Evolutionary conservation across 2,113 vertebrate species (phyloP), one percentile per base, ranked within the genome.

Genomic region (Brienomyrus longianalis): DNA sequence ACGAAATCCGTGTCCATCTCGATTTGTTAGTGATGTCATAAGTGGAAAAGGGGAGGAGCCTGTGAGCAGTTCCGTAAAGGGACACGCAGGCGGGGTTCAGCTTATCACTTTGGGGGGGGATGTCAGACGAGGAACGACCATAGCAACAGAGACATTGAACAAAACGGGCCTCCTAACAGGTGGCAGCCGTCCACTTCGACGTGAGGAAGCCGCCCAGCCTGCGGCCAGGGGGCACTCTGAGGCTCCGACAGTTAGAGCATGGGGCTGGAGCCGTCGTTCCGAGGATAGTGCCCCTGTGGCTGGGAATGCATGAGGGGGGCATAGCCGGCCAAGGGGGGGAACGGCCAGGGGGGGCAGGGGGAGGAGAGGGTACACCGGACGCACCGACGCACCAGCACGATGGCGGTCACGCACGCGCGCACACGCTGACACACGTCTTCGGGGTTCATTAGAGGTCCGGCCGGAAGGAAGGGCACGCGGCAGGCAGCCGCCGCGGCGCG

Each of bases 241-340:
- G 77, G 51, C 19, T 19, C 23, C 6, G 31, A 17, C 45, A 50
- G 90, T 93, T 94, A 96, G 95, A 94, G 96, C 94, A 95, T 86
- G 56, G 91, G 83, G 43, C 92, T 93, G 0, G 91, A 85, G 39
- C 80, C 93, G 7, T 93, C 91, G 48, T 93, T 94, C 91, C 94
- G 94, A 90, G 96, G 97, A 94, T 96, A 97, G 93, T 96, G 97
- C 0, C 95, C 94, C 89, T 97, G 96, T 91, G 98, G 93, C 59
- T 98, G 96, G 86, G 94, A 96, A 95, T 98, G 96, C 97, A 97
- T 96, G 91, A 97, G 97, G 92, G 97, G 95, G 51, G 97, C 92
- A 74, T 96, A 97, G 90, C 97, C 95, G 0, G 95, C 9, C 9
- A 0, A 1, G 94, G 93, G 91, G 94, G 43, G 93, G 95, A 70